Conservation (phyloP, 1,140 invertebrate genomes). For the Bombus polaris region DNA sequence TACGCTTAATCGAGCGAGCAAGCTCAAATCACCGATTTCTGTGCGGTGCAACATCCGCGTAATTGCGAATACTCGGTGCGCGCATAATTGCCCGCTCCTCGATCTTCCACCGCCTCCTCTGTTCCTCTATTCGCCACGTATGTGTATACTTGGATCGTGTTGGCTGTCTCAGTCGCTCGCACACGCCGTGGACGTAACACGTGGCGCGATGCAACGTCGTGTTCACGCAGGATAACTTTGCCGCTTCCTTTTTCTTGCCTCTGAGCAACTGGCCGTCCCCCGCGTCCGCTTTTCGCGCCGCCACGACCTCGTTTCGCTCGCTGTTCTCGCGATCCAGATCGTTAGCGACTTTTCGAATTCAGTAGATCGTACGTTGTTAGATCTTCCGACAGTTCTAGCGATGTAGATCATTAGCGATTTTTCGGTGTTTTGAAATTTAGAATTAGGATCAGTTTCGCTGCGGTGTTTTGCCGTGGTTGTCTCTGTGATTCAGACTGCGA, state of each 20-base stretch:
- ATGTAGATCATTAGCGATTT: not conserved
- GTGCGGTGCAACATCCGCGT: constrained; percentile 59
- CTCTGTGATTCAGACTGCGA: too few species aligned
- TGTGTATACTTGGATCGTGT: constrained; percentile 32
- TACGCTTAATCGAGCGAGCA: constrained; percentile 52
- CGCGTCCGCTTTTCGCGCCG: not conserved
- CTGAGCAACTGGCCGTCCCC: not conserved
- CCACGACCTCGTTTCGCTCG: not conserved
- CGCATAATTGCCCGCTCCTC: constrained; percentile 65
- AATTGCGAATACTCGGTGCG: constrained; percentile 68
- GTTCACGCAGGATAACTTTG: constrained; percentile 41
- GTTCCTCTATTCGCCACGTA: constrained; percentile 26
- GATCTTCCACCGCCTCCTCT: constrained; percentile 45
- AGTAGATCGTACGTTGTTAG: too few species aligned
- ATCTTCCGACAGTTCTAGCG: not conserved
- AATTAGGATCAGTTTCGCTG: too few species aligned
- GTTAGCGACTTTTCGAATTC: not conserved
- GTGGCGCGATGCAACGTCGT: constrained; percentile 46
- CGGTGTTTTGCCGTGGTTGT: too few species aligned
- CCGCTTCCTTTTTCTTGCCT: constrained; percentile 38
- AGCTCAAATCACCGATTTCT: constrained; percentile 65
- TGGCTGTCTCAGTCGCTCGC: not conserved
- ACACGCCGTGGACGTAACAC: constrained; percentile 26
- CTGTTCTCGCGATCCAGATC: constrained; percentile 2
- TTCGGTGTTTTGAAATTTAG: not conserved